Base-by-base conservation (phyloP, 2,797 vertebrate species). In the Cheirogaleus major region DNA sequence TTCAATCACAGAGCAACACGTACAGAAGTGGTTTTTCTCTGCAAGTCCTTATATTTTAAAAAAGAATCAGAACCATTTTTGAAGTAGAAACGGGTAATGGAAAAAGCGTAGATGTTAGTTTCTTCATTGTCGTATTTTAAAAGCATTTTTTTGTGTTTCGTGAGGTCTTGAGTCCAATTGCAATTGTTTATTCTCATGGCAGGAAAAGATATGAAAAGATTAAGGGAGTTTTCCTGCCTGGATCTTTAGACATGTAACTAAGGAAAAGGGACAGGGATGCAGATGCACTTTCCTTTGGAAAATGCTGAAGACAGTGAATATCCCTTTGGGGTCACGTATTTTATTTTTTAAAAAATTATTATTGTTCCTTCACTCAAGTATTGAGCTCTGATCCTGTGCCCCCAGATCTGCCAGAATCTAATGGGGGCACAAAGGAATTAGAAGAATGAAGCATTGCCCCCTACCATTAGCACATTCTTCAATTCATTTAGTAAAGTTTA, bases 151-250 rank as follows among this genome's bases (percentile, higher is more conserved):
- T 17, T 50, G 4, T 52, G n/a, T 97, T 96, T 91, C 95, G 83
- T 87, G 17, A 11, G 32, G 41, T 48, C 69, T 93, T 91, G 22
- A 55, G 90, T 97, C 97, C 96, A 91, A 91, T 82, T 97, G 90
- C 85, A 91, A 43, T 89, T 0, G 0, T 95, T 96, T 97, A 95
- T 84, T 96, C 89, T 97, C 92, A 41, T 91, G 48, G 67, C 55
- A 96, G 91, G 87, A 96, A 97, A 97, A 87, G 84, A 97, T 88
- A 97, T 94, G 61, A 80, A 93, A 97, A 97, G 93, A 88, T 95
- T 76, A 89, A 1, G 0, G 75, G 80, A 79, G 69, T 35, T 96
- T 92, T 95, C 95, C 94, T 63, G 89, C 30, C 95, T 95, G 97
- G 94, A 87, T 97, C 96, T 97, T 50, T 43, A 96, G 63, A 43